Conservation (phyloP, 2,888 invertebrate genomes). For the Lasioglossum malachurum region DNA sequence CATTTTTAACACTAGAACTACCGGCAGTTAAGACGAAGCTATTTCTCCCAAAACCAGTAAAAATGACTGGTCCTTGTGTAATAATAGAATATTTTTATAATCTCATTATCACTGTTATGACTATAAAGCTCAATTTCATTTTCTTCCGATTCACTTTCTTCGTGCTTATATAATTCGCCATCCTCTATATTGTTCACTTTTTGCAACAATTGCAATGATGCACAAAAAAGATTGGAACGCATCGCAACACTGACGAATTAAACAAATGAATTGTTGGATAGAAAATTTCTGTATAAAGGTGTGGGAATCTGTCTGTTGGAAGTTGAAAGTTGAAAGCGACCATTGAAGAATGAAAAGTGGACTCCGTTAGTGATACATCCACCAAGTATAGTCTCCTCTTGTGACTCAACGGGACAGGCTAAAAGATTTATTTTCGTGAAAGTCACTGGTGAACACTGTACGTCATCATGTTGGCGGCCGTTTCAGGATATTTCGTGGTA, state of each 20-base stretch:
- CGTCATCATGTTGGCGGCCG: slow-evolving; percentile 26
- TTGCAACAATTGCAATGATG: too few species aligned
- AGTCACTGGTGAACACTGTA: slow-evolving; percentile 21
- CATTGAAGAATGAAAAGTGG: neutral
- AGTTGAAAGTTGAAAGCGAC: neutral
- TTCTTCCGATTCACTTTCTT: too few species aligned
- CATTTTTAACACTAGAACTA: too few species aligned
- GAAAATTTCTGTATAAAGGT: neutral
- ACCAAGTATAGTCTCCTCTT: neutral
- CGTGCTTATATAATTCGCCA: too few species aligned
- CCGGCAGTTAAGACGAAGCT: too few species aligned
- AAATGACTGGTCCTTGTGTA: too few species aligned
- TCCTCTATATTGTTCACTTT: too few species aligned
- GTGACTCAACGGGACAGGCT: neutral
- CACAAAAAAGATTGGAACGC: neutral
- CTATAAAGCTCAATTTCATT: too few species aligned
- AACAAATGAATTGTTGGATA: neutral
- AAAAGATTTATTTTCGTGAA: slow-evolving; percentile 51
- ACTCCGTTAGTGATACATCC: neutral
- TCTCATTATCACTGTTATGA: too few species aligned
- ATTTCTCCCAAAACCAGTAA: too few species aligned
- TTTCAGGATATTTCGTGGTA: slow-evolving; percentile 25
- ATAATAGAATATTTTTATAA: too few species aligned
- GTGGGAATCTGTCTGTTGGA: neutral
- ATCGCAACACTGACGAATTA: too few species aligned